These are phyloP conservation scores for Phaonia tiefii DNA, from an alignment of 2,888 invertebrate genomes.

Conservation along the genomic window DNA sequence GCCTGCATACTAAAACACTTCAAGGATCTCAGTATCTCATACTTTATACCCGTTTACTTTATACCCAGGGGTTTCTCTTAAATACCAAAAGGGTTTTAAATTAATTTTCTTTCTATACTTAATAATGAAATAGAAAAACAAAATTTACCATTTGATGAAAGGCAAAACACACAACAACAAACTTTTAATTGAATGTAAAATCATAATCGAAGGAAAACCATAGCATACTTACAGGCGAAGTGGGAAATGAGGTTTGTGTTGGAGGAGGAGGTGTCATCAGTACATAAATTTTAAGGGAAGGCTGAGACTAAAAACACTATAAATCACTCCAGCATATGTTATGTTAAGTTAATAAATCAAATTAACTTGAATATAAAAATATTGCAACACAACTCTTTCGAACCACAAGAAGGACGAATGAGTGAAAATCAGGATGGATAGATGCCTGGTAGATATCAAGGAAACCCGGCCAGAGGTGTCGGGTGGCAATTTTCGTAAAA, in stretches of 20 bases:
- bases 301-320: constrained; percentile 37
- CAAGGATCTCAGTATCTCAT: not conserved
- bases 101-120: constrained; percentile 26
- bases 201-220: constrained; percentile 39
- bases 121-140: constrained; percentile 17
- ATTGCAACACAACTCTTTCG: constrained; percentile 8
- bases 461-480: not conserved
- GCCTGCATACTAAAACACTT: not conserved
- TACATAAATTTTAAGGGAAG: not conserved
- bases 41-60: too few species aligned
- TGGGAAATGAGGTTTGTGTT: not conserved
- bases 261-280: not conserved
- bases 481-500: constrained; percentile 19
- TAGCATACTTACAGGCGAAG: constrained; percentile 38
- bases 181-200: constrained; percentile 63
- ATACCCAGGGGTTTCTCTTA: not conserved
- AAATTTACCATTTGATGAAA: constrained; percentile 14
- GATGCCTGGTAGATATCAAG: not conserved
- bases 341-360: constrained; percentile 65
- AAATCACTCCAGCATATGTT: constrained; percentile 66
- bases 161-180: too few species aligned
- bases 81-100: constrained; percentile 34
- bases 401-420: not conserved
- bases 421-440: constrained; percentile 36
- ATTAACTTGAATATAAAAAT: constrained; percentile 59